These are phyloP conservation scores for Aleadryas rufinucha DNA, from an alignment of 2,113 vertebrate genomes.

Conservation along the genomic window DNA sequence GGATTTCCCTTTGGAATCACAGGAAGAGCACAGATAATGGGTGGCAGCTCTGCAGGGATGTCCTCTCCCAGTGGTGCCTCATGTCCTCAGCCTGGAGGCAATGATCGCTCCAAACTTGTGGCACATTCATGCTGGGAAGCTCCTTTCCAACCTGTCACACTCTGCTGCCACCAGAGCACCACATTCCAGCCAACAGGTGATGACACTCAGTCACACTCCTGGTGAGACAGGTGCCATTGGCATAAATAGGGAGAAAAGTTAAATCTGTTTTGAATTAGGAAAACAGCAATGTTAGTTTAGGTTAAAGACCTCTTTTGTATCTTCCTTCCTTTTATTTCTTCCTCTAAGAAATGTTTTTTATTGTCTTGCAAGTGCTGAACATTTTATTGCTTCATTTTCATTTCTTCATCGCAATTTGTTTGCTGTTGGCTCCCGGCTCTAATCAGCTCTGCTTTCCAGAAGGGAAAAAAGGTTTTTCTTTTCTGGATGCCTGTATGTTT, in stretches of 20 bases:
- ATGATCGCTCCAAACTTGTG: not conserved
- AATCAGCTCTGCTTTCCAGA: conserved; percentile 15
- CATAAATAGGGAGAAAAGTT: not conserved
- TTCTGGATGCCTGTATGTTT: not conserved
- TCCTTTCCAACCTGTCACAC: not conserved
- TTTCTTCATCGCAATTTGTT: not conserved
- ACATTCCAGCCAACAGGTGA: not conserved
- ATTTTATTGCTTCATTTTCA: conserved; percentile 36
- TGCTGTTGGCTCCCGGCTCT: not conserved
- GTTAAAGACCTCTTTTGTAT: not conserved
- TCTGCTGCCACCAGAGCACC: not conserved
- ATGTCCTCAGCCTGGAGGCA: not conserved
- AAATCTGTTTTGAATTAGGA: not conserved
- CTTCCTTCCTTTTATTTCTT: not conserved
- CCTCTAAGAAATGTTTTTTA: conserved; percentile 2
- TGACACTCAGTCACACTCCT: fast-evolving
- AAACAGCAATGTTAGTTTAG: not conserved
- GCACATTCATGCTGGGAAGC: not conserved
- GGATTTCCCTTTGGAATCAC: not conserved
- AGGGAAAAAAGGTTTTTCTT: not conserved
- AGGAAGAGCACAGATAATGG: not conserved
- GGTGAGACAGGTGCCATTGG: not conserved
- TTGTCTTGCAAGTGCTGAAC: conserved; percentile 23
- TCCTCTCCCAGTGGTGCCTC: not conserved
- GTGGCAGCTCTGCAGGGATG: not conserved